A percentile compares a stretch with the other conserved stretches of the same genome.
Conservation (phyloP, 2,113 vertebrate genomes). For the Oncorhynchus clarkii region DNA sequence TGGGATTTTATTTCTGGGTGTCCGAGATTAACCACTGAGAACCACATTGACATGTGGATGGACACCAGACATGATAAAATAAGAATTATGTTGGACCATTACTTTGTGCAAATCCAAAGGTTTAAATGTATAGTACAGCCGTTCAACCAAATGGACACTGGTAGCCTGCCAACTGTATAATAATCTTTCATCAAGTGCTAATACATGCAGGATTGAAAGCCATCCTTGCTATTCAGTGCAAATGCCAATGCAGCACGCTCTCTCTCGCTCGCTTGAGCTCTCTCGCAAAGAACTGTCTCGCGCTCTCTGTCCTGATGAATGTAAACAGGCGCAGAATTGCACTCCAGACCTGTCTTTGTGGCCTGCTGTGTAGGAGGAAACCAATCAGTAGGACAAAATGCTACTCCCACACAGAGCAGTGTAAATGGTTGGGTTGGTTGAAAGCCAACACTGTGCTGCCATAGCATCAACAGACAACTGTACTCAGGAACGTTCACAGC, state of each 20-base stretch:
- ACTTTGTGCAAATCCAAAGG: too few species aligned
- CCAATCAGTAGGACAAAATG: constrained; percentile 22
- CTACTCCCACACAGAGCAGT: constrained; percentile 8
- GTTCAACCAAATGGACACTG: too few species aligned
- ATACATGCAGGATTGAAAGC: background rate
- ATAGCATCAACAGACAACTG: background rate
- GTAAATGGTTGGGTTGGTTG: background rate
- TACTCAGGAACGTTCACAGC: too few species aligned
- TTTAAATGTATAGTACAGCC: too few species aligned
- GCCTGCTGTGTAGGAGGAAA: constrained; percentile 17
- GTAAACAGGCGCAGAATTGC: background rate
- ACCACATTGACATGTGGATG: background rate
- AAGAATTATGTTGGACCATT: too few species aligned
- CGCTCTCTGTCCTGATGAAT: background rate
- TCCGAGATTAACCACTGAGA: background rate
- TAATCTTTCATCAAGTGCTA: background rate
- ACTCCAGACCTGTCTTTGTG: constrained; percentile 10
- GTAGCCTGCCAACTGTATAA: background rate
- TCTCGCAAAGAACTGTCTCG: too few species aligned
- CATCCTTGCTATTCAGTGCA: background rate
- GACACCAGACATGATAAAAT: too few species aligned
- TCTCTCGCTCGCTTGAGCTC: background rate
- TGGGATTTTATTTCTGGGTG: too few species aligned
- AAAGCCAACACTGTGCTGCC: background rate
- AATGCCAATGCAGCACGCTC: background rate